A percentile compares a stretch with the other conserved stretches of the same genome.
Evolutionary conservation across 1,140 invertebrate genomes (phyloP).

Genomic region (Calycopis cecrops): DNA sequence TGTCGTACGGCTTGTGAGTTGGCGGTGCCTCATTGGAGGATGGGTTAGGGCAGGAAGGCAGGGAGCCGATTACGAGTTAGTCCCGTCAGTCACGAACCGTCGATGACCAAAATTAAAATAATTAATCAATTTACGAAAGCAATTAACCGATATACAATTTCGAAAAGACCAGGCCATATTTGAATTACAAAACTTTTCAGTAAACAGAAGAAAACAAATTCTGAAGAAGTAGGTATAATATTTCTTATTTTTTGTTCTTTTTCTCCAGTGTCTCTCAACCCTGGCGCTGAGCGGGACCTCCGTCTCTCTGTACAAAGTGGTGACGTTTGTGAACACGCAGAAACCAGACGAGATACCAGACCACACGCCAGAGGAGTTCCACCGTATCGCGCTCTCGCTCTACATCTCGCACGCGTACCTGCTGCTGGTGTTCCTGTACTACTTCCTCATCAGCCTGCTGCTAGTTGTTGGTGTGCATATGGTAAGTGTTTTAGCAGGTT

Average conservation of each 20-base stretch:
- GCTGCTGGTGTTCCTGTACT: conserved; percentile 45
- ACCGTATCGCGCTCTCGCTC: conserved; percentile 33
- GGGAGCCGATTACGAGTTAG: too few species aligned
- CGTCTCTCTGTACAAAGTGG: conserved; percentile 42
- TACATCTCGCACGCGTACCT: conserved; percentile 50
- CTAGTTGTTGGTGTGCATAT: conserved; percentile 50
- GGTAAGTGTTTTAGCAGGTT: conserved; percentile 32
- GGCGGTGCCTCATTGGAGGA: too few species aligned
- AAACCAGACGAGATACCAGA: conserved; percentile 25
- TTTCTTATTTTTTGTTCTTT: conserved; percentile 9
- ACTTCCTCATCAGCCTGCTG: conserved; percentile 46
- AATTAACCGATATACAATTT: too few species aligned
- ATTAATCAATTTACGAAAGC: too few species aligned
- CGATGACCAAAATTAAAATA: too few species aligned
- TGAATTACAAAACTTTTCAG: too few species aligned
- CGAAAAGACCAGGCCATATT: too few species aligned
- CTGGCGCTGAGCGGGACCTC: conserved; percentile 29
- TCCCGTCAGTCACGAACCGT: too few species aligned
- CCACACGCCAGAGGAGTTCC: conserved; percentile 38
- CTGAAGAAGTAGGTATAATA: too few species aligned
- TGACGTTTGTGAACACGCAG: conserved; percentile 35
- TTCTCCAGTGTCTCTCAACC: conserved; percentile 41
- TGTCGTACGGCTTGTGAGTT: too few species aligned
- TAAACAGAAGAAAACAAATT: too few species aligned
- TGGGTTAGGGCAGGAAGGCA: too few species aligned